Evolutionary conservation across 2,888 invertebrate genomes (phyloP).

Genomic region (Dastarcus helophoroides): DNA sequence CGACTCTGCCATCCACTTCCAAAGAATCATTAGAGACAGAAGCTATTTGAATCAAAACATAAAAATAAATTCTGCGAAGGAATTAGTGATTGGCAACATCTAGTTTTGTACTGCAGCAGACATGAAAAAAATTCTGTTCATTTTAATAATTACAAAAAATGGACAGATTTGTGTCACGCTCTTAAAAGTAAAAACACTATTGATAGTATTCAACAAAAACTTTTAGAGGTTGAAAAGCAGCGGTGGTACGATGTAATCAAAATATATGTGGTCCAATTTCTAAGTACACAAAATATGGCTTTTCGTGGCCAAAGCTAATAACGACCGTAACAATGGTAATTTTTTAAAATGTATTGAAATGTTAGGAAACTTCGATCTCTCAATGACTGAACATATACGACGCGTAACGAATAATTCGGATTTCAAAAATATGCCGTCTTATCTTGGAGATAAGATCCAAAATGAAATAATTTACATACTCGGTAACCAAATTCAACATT

Average conservation of each 20-base stretch:
- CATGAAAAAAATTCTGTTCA: constrained; percentile 13
- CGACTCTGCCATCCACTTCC: constrained; percentile 11
- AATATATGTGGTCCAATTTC: constrained; percentile 15
- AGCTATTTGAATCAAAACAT: too few species aligned
- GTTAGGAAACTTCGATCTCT: constrained; percentile 15
- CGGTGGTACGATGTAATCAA: constrained; percentile 14
- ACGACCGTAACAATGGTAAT: constrained; percentile 14
- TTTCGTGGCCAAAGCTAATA: constrained; percentile 11
- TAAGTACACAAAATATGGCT: constrained; percentile 12
- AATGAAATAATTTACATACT: constrained; percentile 16
- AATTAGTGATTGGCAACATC: constrained; percentile 15
- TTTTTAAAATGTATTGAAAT: constrained; percentile 16
- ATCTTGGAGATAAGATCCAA: constrained; percentile 15
- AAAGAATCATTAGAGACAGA: constrained; percentile 8
- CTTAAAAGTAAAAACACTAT: constrained; percentile 13
- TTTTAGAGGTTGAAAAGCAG: constrained; percentile 14
- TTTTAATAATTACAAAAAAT: constrained; percentile 12
- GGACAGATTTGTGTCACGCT: too few species aligned
- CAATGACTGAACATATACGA: constrained; percentile 15
- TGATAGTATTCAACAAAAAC: constrained; percentile 11
- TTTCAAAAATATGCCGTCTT: constrained; percentile 13
- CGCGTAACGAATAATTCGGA: constrained; percentile 12
- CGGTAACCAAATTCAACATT: constrained; percentile 14
- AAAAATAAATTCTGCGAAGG: constrained; percentile 5
- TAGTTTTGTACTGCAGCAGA: constrained; percentile 10